A percentile compares a stretch with the other conserved stretches of the same genome.
These are phyloP conservation scores for Darevskia nairensis DNA, from an alignment of 2,797 vertebrate genomes.

Conservation along the genomic window DNA sequence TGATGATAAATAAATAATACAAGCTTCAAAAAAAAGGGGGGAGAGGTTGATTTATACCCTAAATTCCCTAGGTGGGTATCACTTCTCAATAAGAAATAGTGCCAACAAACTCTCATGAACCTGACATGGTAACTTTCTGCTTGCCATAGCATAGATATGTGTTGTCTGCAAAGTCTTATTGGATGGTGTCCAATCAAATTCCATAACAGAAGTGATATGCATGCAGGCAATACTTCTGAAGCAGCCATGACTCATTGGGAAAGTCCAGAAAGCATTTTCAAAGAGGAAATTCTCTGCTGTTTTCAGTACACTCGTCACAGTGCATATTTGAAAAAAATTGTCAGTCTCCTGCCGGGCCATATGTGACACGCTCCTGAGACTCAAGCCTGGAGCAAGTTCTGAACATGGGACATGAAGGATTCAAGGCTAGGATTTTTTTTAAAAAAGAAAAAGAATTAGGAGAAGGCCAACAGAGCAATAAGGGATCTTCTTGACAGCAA, in stretches of 20 bases:
- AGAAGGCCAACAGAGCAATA: neutral
- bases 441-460: neutral
- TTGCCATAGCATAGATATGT: neutral
- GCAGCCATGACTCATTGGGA: neutral
- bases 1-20: no score
- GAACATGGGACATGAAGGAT: neutral
- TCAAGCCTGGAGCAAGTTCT: neutral
- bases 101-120: neutral
- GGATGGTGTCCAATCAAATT: neutral
- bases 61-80: neutral
- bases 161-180: neutral
- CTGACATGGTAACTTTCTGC: neutral
- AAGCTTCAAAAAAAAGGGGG: no score
- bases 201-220: neutral
- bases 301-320: neutral
- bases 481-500: neutral
- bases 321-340: neutral
- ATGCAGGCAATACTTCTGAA: neutral
- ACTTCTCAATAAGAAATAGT: neutral
- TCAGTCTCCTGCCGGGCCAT: neutral
- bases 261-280: neutral
- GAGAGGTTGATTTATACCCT: neutral
- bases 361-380: neutral
- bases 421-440: neutral
- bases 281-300: neutral